Evolutionary conservation across 2,888 invertebrate genomes (phyloP), one percentile per base, ranked within the genome.

Genomic region (Nycteola revayana): DNA sequence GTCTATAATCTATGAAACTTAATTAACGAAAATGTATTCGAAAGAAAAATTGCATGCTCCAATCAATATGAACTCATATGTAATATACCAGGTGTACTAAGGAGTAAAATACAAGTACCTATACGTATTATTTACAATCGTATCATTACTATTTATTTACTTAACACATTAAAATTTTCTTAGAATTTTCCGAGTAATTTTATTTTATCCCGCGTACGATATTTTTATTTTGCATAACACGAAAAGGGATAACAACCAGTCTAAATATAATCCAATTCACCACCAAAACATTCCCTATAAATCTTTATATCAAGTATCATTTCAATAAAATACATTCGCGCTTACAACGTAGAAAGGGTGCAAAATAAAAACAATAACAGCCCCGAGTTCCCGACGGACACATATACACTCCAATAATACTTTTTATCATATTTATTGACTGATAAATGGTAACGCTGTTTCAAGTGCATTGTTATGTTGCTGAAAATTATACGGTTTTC

Each of bases 361-460:
- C 39, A 74, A 80, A 84, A 83, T 77, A 79, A 82, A 81, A 86
- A 87, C 84, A 86, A 87, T 85, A 86, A 79, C 71, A 66, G 69
- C 41, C 42, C 50, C 49, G 53, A 47, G 50, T 54, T 81, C 87
- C 84, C 86, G 38, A 37, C 58, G 81, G 87, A 57, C 73, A 64
- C 85, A 79, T 87, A 83, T 66, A 65, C 76, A 65, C 83, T 79
- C 83, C 83, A 75, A 84, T 86, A 84, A 85, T 73, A 85, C 85
- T 78, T 87, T 86, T 83, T 87, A 87, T 87, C 87, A 87, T 86
- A 87, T 88, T 87, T 88, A 88, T 88, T 80, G 82, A 82, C 84
- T 86, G 84, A 77, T 80, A 83, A 84, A 87, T 86, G 82, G 77
- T 61, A 69, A 71, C 63, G 65, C 56, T 66, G 50, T 58, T 54